These are phyloP conservation scores for Limosa lapponica DNA, from an alignment of 2,797 vertebrate genomes.

Conservation along the genomic window DNA sequence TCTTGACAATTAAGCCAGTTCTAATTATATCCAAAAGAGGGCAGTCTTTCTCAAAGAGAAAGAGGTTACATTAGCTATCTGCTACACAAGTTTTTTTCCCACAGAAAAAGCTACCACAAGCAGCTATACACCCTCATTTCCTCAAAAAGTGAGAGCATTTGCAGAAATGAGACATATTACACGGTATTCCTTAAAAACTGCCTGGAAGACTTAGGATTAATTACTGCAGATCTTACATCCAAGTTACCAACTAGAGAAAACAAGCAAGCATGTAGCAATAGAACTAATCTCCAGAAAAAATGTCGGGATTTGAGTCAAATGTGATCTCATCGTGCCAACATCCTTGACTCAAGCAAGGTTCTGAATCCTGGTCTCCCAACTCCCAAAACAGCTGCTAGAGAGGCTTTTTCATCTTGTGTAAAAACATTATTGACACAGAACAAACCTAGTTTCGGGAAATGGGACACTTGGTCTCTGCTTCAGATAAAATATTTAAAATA, in stretches of 20 bases:
- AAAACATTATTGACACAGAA: neutral
- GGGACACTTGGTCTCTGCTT: neutral
- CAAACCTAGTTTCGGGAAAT: neutral
- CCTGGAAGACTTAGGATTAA: neutral
- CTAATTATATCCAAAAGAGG: constrained; percentile 41
- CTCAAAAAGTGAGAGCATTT: neutral
- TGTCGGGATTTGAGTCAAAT: neutral
- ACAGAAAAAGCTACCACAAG: neutral
- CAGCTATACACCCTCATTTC: neutral
- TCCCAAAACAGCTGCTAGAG: neutral
- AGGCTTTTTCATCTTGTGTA: neutral
- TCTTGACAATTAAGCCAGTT: neutral
- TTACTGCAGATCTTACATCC: neutral
- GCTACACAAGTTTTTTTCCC: neutral
- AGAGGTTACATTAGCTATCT: neutral
- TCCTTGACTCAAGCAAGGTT: neutral
- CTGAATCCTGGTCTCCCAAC: neutral
- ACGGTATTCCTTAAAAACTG: neutral
- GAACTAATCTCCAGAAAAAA: neutral
- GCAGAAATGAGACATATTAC: neutral
- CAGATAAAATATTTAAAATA: neutral
- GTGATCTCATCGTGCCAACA: neutral
- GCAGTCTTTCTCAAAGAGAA: constrained; percentile 42
- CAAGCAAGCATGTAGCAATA: neutral
- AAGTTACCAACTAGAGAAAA: neutral